These are phyloP conservation scores for Drosophila melanosoma DNA, from an alignment of 2,888 invertebrate genomes.

Conservation along the genomic window DNA sequence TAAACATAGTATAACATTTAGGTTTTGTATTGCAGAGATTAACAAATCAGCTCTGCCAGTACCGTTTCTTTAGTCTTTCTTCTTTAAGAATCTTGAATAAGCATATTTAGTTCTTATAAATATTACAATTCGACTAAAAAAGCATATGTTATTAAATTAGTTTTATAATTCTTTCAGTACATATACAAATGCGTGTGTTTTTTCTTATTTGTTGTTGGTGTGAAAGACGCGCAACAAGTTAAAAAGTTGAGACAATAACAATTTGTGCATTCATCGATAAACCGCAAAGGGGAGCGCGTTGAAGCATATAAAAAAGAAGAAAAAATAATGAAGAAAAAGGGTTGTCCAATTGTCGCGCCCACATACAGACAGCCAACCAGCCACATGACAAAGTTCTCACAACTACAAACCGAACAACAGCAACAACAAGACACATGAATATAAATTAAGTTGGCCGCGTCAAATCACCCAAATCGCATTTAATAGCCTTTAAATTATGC, in stretches of 20 bases:
- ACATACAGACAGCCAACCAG: constrained; percentile 24
- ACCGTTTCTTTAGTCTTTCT: background rate
- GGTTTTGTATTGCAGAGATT: constrained; percentile 1
- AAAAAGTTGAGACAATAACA: constrained; percentile 22
- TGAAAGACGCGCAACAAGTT: constrained; percentile 42
- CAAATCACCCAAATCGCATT: constrained; percentile 44
- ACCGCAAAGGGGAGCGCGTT: constrained; percentile 51
- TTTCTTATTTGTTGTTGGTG: background rate
- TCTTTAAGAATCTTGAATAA: too few species aligned
- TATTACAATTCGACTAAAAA: background rate
- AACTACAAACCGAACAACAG: constrained; percentile 10
- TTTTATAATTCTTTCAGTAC: too few species aligned
- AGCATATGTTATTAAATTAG: background rate
- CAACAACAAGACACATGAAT: constrained; percentile 54
- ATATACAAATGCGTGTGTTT: background rate
- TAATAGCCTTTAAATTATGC: constrained; percentile 70
- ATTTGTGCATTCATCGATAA: constrained; percentile 41
- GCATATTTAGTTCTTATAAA: background rate
- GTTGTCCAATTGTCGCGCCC: constrained; percentile 33
- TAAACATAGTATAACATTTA: background rate
- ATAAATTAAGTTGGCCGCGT: constrained; percentile 56
- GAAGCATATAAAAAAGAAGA: constrained; percentile 34
- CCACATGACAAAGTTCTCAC: constrained; percentile 70
- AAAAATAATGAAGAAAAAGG: constrained; percentile 26
- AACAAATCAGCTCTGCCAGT: background rate